Evolutionary conservation across 2,797 vertebrate species (phyloP), one percentile per base, ranked within the genome.

Genomic region (Melanotaenia nigrans): DNA sequence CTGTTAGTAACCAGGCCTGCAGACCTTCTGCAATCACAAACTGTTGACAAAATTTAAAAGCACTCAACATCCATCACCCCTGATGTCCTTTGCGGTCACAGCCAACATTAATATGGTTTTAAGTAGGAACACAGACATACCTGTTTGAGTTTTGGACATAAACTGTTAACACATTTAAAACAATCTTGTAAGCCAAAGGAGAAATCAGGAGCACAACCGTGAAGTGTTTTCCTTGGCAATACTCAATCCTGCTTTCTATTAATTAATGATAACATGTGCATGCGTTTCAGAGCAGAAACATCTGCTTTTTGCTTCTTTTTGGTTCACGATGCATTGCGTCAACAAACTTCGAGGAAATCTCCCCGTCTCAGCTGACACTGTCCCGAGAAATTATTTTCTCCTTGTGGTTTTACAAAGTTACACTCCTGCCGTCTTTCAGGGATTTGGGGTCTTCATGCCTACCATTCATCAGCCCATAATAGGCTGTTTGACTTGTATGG

Each of bases 401-500:
- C 73, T 45, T 65, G 63, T 45, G 75, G 67, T 65, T 78, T 83
- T 75, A 64, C 40, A 32, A 32, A 73, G 61, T 74, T 65, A 58
- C 56, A 20, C 67, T 30, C 73, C 59, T 55, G 38, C 9, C 3
- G 0, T 62, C 64, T 75, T 69, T 74, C 24, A 28, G 64, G 75
- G 65, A 61, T 56, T 71, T 58, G 6, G 13, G 28, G 68, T 24
- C 35, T 57, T 35, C 68, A 22, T 55, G 20, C 30, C 13, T 13
- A 16, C 47, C 51, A 59, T 78, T 77, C 64, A 63, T 20, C 14
- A 35, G 77, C 40, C 25, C 33, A 22, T 38, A 47, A 72, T 64
- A 45, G 38, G 18, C 24, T 36, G 10, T 68, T 73, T 72, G 38
- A 75, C 62, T 70, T 3, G 7, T 61, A 61, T 3, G 10, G 1